phyloP scores from a whole-genome alignment of 2,797 vertebrate species.

The Ctenosaura bakeri region DNA sequence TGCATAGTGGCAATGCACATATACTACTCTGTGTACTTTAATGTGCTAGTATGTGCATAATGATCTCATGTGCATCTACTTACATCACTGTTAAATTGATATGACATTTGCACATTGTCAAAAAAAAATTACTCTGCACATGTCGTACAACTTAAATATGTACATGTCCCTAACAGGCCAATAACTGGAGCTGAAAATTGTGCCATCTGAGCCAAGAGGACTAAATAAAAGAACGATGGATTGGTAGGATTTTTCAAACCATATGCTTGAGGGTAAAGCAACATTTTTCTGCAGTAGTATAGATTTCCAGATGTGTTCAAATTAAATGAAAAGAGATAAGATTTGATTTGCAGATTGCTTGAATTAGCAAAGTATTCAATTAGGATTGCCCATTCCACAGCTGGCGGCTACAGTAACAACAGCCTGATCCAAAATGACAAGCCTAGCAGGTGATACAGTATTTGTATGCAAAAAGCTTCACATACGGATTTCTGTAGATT shows the following conservation, averaged over 20 bases:
- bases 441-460: background rate
- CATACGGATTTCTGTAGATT: background rate
- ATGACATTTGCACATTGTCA: no score
- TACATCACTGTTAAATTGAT: no score
- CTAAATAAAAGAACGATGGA: no score
- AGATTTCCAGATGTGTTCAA: background rate
- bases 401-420: no score
- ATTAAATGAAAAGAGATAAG: background rate
- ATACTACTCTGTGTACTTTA: no score
- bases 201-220: background rate
- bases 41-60: no score
- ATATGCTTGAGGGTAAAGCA: background rate
- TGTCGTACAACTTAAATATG: no score
- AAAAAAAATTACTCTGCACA: no score
- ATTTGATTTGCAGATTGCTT: background rate
- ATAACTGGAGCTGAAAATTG: background rate
- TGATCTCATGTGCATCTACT: no score
- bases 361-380: background rate
- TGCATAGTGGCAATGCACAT: no score
- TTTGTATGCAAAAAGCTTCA: background rate
- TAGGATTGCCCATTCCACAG: background rate
- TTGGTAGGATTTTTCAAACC: background rate
- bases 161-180: no score
- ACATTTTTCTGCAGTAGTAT: background rate
- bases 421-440: background rate